Evolutionary conservation across 2,797 vertebrate genomes (phyloP).

Genomic region (Ispidina picta): DNA sequence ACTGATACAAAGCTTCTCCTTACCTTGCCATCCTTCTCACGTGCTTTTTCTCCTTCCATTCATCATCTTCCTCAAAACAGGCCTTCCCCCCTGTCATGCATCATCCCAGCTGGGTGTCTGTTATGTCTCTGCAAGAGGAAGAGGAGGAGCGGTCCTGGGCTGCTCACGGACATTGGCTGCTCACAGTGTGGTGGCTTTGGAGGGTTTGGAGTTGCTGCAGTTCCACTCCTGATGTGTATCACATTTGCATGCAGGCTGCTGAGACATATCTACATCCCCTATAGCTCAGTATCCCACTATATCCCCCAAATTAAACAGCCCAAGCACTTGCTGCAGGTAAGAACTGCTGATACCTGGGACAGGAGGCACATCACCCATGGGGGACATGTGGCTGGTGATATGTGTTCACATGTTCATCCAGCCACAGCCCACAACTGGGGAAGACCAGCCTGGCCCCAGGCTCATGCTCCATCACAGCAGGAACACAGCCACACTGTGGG

Average conservation of each 20-base stretch:
- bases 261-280: background rate
- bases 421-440: background rate
- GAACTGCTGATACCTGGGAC: background rate
- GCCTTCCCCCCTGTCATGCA: background rate
- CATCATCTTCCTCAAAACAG: background rate
- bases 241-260: rapidly evolving
- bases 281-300: background rate
- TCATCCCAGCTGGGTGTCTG: rapidly evolving
- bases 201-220: background rate
- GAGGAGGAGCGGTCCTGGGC: background rate
- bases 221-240: rapidly evolving
- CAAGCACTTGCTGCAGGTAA: background rate
- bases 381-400: rapidly evolving
- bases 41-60: background rate
- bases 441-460: background rate
- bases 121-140: background rate
- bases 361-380: background rate
- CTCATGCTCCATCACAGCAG: background rate
- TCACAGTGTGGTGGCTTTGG: background rate
- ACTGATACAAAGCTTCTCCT: background rate
- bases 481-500: rapidly evolving
- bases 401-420: background rate
- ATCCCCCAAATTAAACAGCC: background rate
- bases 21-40: constrained; percentile 49
- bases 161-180: background rate